Percentiles rank a stretch among this genome's conserved stretches.
Conservation (phyloP, 2,888 invertebrate genomes). For the Luffia ferchaultella region DNA sequence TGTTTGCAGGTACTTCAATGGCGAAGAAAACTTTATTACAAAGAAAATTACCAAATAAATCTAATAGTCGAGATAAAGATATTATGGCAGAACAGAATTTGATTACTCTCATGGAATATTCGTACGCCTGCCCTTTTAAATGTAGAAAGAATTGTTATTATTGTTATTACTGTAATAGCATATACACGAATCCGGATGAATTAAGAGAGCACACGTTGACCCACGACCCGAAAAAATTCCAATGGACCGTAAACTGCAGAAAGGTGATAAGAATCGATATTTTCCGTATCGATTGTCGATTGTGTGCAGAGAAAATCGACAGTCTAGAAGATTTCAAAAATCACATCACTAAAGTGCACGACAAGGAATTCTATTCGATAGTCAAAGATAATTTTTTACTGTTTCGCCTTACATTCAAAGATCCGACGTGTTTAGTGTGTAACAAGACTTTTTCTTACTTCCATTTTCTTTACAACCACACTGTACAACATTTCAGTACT, state of each 20-base stretch:
- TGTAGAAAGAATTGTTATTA: constrained; percentile 52
- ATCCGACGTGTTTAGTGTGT: constrained; percentile 51
- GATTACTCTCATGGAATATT: constrained; percentile 47
- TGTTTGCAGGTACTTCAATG: too few relatives aligned
- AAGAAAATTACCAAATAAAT: too few relatives aligned
- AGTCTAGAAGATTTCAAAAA: constrained; percentile 41
- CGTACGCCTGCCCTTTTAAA: constrained; percentile 51
- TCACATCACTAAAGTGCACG: constrained; percentile 43
- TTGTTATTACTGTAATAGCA: constrained; percentile 55
- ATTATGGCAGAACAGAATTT: constrained; percentile 52
- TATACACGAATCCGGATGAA: constrained; percentile 51
- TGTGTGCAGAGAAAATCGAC: constrained; percentile 41
- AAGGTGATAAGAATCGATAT: constrained; percentile 42
- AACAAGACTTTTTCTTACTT: constrained; percentile 50
- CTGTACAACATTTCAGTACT: constrained; percentile 54
- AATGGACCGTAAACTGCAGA: constrained; percentile 29
- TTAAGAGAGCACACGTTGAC: constrained; percentile 44
- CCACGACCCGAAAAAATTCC: constrained; percentile 52
- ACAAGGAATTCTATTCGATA: constrained; percentile 51
- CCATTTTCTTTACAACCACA: constrained; percentile 46
- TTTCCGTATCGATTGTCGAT: constrained; percentile 44
- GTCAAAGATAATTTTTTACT: constrained; percentile 48
- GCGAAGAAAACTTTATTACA: too few relatives aligned
- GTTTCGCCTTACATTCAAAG: constrained; percentile 47
- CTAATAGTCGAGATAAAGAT: not conserved